Base-by-base conservation (phyloP, 1,140 invertebrate species). In the Eulimnadia texana region DNA sequence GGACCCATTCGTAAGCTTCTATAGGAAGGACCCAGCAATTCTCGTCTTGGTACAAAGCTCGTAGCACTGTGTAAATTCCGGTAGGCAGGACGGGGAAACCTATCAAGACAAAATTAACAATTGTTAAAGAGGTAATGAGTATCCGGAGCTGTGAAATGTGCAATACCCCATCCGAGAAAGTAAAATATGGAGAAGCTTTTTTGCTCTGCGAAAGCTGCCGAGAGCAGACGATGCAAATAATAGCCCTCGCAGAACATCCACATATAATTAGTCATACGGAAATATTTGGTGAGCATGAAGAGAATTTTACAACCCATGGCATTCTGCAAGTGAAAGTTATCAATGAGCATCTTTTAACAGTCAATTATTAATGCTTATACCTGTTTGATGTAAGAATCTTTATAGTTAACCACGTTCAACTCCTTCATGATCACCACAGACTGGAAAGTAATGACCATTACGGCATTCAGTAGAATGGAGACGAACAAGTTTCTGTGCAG, bases 191-290 rank as follows among this genome's bases (percentile, higher is more conserved):
- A 58, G 0, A 79, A 70, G 11, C 70, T 73, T 53, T 73, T 77
- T 49, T 77, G 74, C 50, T 79, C 76, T 2, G 73, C 71, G 64
- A 79, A 79, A 0, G 78, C 77, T 3, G 74, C 70, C 0, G 77
- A 73, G 56, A 81, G 72, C 3, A 80, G 68, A 28, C 75, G 71
- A 66, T 80, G 78, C 0, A 81, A 70, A 59, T 71, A 78, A 62
- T 74, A 77, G 0, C 75, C 77, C 67, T 81, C 79, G 64, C 77
- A 77, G 55, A 79, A 77, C 77, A 79, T 80, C 80, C 80, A 82
- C 72, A 79, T 77, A 69, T 81, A 82, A 59, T 77, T 80, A n/a
- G 75, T 76, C 58, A 75, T 69, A 28, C 78, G 71, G 16, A 75
- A 71, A 66, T 80, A 81, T 64, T 75, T 77, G 33, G 72, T 74